Percentiles rank a stretch among this genome's conserved stretches.
These are phyloP conservation scores for Notechis scutatus DNA, from an alignment of 2,113 vertebrate genomes.

Conservation along the genomic window DNA sequence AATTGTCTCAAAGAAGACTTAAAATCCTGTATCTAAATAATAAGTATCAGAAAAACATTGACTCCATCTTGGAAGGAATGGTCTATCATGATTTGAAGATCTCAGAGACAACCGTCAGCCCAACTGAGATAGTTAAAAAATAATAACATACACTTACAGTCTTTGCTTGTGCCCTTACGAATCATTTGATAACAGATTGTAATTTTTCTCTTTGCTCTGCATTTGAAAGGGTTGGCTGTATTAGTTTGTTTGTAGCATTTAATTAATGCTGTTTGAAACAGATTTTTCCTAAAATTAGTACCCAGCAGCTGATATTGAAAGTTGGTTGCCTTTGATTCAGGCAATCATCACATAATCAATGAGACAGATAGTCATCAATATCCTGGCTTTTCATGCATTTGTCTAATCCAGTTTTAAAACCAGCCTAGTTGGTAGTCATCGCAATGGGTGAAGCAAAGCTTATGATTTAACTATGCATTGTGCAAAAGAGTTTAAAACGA, in stretches of 20 bases:
- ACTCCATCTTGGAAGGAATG: not conserved
- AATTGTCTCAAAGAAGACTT: not conserved
- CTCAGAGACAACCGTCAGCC: not conserved
- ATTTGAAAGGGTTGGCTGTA: not conserved
- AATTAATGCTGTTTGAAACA: not conserved
- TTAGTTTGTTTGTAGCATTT: not conserved
- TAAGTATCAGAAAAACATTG: not conserved
- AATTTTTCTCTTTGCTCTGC: not conserved
- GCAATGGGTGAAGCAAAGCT: not conserved
- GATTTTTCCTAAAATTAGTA: not conserved
- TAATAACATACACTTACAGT: not conserved
- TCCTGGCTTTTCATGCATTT: not conserved
- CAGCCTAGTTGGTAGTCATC: not conserved
- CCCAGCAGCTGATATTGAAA: not conserved
- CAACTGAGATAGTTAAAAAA: not conserved
- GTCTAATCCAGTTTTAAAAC: not conserved
- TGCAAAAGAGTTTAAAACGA: not conserved
- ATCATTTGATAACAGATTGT: not conserved
- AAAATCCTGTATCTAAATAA: not conserved
- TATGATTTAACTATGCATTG: not conserved
- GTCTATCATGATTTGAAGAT: not conserved
- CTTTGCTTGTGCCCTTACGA: not conserved
- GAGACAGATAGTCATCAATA: not conserved
- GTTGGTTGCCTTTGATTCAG: not conserved
- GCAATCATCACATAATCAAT: not conserved